Evolutionary conservation across 2,888 invertebrate species (phyloP), one percentile per base, ranked within the genome.

Genomic region (Adelognathus sp.): DNA sequence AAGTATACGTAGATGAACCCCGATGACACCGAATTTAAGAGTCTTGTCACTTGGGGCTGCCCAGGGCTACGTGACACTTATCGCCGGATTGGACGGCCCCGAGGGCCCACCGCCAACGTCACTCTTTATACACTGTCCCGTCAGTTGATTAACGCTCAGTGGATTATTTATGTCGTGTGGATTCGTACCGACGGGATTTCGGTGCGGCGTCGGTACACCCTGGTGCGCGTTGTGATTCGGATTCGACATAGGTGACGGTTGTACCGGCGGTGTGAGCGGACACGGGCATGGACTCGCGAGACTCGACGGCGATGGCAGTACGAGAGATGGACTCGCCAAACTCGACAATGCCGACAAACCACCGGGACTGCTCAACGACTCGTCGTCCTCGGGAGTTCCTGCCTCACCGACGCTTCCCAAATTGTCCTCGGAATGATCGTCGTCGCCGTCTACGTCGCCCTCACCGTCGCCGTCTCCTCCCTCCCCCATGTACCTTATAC

Each of bases 401-500:
- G 90, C 95, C 95, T 92, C 97, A 95, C 89, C 96, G 95, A 89
- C 96, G 89, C 97, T 95, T 86, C 96, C 96, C 85, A 96, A 92
- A 88, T 96, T 95, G 87, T 95, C 95, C 90, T 95, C 95, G 80
- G 94, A 94, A 88, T 94, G 94, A 86, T 94, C 94, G 79, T 93
- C 90, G 69, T 91, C 93, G 83, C 93, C 93, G 85, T 93, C 94
- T 82, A 93, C 93, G 88, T 94, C 95, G 82, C 93, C 92, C 86
- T 94, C 95, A 76, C 92, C 93, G 87, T 94, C 92, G 92, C 94
- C 92, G 92, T 95, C 92, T 92, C 95, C 93, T 92, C 94, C 93
- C 86, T 96, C 95, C 93, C 97, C 98, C 96, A 97, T 96, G 93
- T 98, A 98, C 86, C 98, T 96, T 90, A 98, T 97, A 94, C 98